Evolutionary conservation across 1,140 invertebrate species (phyloP), one percentile per base, ranked within the genome.

Genomic region (Solenopsis fugax): DNA sequence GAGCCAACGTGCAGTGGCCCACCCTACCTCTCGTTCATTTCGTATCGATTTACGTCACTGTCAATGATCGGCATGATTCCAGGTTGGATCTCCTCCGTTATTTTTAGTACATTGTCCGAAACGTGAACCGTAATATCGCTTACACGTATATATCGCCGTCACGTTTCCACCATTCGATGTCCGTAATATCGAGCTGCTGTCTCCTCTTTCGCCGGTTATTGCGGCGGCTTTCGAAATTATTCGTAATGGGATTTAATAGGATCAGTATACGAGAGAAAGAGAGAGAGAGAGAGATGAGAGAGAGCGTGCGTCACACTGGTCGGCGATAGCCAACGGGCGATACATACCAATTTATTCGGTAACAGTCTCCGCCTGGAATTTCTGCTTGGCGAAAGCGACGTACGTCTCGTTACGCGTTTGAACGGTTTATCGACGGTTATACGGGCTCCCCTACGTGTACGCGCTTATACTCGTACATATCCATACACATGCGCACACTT

Each of bases 371-470:
- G 77, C 69, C 52, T 65, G 87, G 86, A 91, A 92, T 90, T 87
- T 85, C 89, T 85, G 76, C 87, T 58, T 75, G 18, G 48, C 62
- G 45, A 80, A 52, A 80, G 62, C 75, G 86, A 88, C 67, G 81
- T 85, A 88, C 81, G 87, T 90, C 91, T 92, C 91, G 93, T 92
- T 92, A 92, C 88, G 88, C 86, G 77, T 89, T 92, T 89, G 78
- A 92, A 92, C 89, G 81, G 88, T 93, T 93, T 91, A 93, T 87
- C 90, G 91, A 92, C 91, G 92, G 93, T 94, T 92, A 29, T 29
- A 93, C 92, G 81, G 76, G 80, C 87, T 78, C 85, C 86, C 86
- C 64, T 87, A 48, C 81, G 72, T 48, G 60, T 69, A 86, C 72
- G 16, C 41, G 6, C 48, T 7, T 41, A 41, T n/a, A n/a, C n/a